Conservation (phyloP, 1,140 invertebrate genomes). For the Adelges cooleyi region DNA sequence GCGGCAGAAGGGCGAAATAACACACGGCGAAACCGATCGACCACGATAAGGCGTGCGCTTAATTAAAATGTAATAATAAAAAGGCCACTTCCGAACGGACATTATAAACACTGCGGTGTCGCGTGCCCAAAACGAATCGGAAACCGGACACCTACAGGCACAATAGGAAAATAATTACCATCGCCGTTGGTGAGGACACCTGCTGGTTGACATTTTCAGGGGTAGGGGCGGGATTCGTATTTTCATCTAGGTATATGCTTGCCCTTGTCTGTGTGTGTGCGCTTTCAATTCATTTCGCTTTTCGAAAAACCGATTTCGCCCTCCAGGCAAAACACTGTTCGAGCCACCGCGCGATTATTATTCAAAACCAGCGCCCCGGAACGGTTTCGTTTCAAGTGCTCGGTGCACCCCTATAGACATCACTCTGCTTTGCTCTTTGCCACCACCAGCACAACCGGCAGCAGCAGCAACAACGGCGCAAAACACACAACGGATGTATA, state of each 20-base stretch:
- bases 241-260: too few relatives aligned
- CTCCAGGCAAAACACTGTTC: conserved; percentile 11
- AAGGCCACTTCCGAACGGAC: neutral
- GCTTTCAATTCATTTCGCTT: neutral
- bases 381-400: conserved; percentile 26
- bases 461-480: neutral
- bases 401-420: neutral
- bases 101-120: neutral
- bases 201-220: neutral
- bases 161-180: too few relatives aligned
- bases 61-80: conserved; percentile 1
- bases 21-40: too few relatives aligned
- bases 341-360: conserved; percentile 10
- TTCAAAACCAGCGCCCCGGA: conserved; percentile 25
- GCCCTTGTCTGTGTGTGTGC: neutral
- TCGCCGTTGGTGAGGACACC: too few relatives aligned
- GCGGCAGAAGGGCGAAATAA: too few relatives aligned
- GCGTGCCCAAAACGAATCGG: neutral
- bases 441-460: neutral
- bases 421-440: neutral
- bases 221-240: too few relatives aligned
- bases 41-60: neutral
- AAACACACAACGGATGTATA: conserved; percentile 8
- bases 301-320: conserved; percentile 16
- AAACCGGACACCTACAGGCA: conserved; percentile 5